Conservation (phyloP, 2,113 vertebrate genomes). For the Reinhardtius hippoglossoides region DNA sequence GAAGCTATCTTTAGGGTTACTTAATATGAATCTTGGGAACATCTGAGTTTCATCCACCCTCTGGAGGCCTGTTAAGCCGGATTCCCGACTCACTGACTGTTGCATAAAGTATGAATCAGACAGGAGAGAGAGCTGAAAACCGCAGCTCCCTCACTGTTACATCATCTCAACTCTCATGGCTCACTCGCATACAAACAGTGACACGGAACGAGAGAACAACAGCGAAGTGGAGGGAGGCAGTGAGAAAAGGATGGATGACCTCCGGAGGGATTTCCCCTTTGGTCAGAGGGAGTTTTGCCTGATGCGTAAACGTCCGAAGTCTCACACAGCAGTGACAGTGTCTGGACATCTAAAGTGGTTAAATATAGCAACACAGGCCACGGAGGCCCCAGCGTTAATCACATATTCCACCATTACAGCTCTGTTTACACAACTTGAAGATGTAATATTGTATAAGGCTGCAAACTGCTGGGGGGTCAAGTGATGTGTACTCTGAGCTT, state of each 20-base stretch:
- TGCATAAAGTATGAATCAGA: slow-evolving; percentile 13
- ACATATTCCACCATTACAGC: too few species aligned
- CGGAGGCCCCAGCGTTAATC: too few species aligned
- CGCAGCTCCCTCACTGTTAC: not conserved
- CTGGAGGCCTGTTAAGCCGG: not conserved
- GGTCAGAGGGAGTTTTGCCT: slow-evolving; percentile 22
- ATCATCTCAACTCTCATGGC: not conserved
- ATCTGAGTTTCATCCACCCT: not conserved
- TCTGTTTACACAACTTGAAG: too few species aligned
- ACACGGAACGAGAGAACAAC: not conserved
- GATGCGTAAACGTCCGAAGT: slow-evolving; percentile 37
- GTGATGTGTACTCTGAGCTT: too few species aligned
- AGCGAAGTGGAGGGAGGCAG: not conserved
- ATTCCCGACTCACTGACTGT: not conserved
- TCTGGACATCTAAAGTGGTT: not conserved
- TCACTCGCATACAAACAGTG: not conserved
- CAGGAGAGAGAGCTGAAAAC: not conserved
- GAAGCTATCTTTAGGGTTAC: not conserved
- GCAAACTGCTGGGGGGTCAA: too few species aligned
- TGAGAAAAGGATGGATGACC: slow-evolving; percentile 5
- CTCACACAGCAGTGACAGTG: slow-evolving; percentile 13
- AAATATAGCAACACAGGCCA: slow-evolving; percentile 26
- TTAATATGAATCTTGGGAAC: not conserved
- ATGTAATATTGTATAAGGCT: too few species aligned
- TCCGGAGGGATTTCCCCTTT: slow-evolving; percentile 32